A percentile compares a stretch with the other conserved stretches of the same genome.
Evolutionary conservation across 92 coral and sea anemone genomes (phyloP).

Genomic region (Epizoanthus stellaris): DNA sequence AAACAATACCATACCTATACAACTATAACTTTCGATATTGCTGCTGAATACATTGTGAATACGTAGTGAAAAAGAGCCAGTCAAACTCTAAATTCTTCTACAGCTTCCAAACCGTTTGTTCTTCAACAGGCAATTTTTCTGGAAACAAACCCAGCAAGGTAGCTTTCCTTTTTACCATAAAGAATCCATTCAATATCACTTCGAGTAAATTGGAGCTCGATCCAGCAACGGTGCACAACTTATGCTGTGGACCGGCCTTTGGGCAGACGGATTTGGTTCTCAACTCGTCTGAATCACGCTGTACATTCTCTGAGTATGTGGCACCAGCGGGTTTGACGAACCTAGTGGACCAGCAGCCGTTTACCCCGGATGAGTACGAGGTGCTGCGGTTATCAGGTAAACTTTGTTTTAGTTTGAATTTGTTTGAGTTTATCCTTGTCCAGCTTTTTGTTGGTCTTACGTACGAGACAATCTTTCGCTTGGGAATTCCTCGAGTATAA

Average conservation of each 20-base stretch:
- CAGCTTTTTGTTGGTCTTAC: too few relatives aligned
- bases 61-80: too few relatives aligned
- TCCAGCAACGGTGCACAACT: not conserved
- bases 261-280: not conserved
- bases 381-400: not conserved
- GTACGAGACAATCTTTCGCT: too few relatives aligned
- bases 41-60: too few relatives aligned
- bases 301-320: not conserved
- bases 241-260: conserved; percentile 1
- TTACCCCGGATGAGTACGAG: conserved; percentile 5
- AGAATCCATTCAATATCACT: not conserved
- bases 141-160: not conserved
- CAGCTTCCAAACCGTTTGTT: too few relatives aligned
- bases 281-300: not conserved
- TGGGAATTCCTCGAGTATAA: too few relatives aligned
- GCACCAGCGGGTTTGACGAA: not conserved
- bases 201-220: not conserved
- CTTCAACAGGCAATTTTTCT: not conserved
- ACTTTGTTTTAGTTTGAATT: not conserved
- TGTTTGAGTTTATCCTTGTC: too few relatives aligned
- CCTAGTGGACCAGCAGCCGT: not conserved
- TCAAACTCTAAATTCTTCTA: too few relatives aligned
- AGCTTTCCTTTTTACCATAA: conserved; percentile 1
- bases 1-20: too few relatives aligned
- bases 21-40: too few relatives aligned